Percentiles rank a stretch among this genome's conserved stretches.
Evolutionary conservation across 2,888 invertebrate species (phyloP).

Genomic region (Ischnura elegans): DNA sequence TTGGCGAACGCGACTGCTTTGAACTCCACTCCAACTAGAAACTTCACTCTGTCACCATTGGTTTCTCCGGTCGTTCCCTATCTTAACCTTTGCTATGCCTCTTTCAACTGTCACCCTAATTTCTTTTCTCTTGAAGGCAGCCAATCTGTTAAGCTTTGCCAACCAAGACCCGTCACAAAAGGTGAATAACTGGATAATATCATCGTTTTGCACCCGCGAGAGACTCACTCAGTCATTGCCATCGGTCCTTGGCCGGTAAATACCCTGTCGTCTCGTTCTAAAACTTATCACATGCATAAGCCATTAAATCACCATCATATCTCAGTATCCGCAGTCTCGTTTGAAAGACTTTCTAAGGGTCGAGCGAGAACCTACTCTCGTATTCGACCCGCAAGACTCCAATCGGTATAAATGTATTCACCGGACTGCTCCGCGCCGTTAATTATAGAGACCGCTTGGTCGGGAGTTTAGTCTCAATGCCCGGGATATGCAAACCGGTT

Average conservation of each 20-base stretch:
- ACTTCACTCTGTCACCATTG: no score
- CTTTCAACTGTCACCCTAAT: no score
- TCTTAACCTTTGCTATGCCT: no score
- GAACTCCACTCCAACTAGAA: background rate
- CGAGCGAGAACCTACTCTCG: background rate
- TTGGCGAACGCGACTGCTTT: background rate
- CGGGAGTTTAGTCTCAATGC: background rate
- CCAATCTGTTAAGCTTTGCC: no score
- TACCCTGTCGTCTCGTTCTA: background rate
- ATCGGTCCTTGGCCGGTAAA: background rate
- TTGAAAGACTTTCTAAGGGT: background rate
- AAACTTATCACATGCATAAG: background rate
- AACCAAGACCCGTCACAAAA: no score
- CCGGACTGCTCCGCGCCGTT: background rate
- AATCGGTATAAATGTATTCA: background rate
- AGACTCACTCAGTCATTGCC: background rate
- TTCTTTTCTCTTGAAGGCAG: no score
- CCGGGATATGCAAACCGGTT: slow-evolving; percentile 15
- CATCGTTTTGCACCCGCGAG: no score
- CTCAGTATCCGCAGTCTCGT: background rate
- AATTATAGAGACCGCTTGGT: background rate
- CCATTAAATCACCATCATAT: background rate
- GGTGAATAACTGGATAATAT: no score
- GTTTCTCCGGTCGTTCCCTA: no score
- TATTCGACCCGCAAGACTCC: background rate